Evolutionary conservation across 2,113 vertebrate species (phyloP).

Genomic region (Anser brachyrhynchus): DNA sequence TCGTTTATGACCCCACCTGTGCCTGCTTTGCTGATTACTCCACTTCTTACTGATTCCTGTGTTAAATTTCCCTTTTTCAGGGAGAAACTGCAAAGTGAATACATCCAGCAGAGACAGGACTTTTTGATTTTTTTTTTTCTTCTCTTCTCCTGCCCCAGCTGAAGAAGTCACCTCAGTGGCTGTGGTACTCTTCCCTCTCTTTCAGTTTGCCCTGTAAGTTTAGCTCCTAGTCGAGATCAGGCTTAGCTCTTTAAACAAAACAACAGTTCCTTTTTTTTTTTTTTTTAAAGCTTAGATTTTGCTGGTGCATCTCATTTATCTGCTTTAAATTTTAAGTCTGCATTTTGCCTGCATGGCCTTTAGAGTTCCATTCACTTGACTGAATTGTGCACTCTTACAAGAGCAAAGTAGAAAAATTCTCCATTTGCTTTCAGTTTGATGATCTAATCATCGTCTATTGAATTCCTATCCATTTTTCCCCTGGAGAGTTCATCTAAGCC

Average conservation of each 20-base stretch:
- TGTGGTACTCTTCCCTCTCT: not conserved
- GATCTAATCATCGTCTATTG: not conserved
- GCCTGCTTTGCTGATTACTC: not conserved
- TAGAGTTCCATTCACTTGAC: not conserved
- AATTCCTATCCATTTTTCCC: not conserved
- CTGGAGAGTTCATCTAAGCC: not conserved
- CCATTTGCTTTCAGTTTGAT: not conserved
- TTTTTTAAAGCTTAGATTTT: not conserved
- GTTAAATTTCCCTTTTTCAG: not conserved
- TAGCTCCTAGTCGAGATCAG: not conserved
- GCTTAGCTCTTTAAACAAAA: not conserved
- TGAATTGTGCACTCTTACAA: fast-evolving
- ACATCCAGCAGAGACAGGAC: not conserved
- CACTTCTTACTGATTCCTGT: fast-evolving
- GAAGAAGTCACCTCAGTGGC: not conserved
- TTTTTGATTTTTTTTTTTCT: too few species aligned
- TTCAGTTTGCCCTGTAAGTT: not conserved
- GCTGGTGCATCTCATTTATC: not conserved
- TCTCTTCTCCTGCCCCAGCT: not conserved
- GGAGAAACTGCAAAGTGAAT: not conserved
- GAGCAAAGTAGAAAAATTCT: not conserved
- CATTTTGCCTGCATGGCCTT: not conserved
- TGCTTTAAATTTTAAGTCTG: not conserved
- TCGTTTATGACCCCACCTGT: not conserved
- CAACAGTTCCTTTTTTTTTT: not conserved